These are phyloP conservation scores for Arrhamphus sclerolepis DNA, from an alignment of 2,797 vertebrate species.

Conservation along the genomic window DNA sequence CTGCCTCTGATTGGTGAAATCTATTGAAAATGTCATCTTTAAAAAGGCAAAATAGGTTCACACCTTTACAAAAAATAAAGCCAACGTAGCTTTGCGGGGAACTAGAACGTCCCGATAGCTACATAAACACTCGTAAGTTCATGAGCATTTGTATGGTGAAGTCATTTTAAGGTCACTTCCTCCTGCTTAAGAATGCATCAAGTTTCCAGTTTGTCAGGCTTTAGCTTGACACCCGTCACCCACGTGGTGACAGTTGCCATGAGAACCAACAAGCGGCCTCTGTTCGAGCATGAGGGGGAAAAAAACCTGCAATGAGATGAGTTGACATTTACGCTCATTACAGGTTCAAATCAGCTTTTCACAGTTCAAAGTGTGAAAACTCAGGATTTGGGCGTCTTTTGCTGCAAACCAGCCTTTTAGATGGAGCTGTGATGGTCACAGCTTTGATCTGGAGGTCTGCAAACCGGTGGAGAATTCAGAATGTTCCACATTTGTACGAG, in stretches of 20 bases:
- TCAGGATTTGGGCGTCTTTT: background rate
- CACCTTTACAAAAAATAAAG: background rate
- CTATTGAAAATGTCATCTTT: background rate
- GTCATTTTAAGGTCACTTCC: background rate
- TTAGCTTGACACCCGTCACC: background rate
- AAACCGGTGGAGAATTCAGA: conserved; percentile 2
- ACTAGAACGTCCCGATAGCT: background rate
- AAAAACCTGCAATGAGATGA: conserved; percentile 9
- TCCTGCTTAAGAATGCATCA: background rate
- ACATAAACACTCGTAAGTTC: background rate
- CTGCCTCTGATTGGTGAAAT: background rate
- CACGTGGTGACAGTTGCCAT: conserved; percentile 16
- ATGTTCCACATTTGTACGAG: background rate
- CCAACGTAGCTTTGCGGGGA: background rate
- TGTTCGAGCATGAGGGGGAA: conserved; percentile 5
- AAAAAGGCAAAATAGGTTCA: background rate
- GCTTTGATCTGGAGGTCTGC: background rate
- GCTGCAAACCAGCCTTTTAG: background rate
- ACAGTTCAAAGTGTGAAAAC: conserved; percentile 13
- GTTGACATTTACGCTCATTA: conserved; percentile 27
- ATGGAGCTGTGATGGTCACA: background rate
- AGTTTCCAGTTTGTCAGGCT: conserved; percentile 6
- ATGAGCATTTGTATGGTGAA: too few relatives aligned
- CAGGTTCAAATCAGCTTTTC: conserved; percentile 8
- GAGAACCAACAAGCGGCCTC: conserved; percentile 29